Evolutionary conservation across 2,888 invertebrate genomes (phyloP), one percentile per base, ranked within the genome.

Genomic region (Patella ulyssiponensis): DNA sequence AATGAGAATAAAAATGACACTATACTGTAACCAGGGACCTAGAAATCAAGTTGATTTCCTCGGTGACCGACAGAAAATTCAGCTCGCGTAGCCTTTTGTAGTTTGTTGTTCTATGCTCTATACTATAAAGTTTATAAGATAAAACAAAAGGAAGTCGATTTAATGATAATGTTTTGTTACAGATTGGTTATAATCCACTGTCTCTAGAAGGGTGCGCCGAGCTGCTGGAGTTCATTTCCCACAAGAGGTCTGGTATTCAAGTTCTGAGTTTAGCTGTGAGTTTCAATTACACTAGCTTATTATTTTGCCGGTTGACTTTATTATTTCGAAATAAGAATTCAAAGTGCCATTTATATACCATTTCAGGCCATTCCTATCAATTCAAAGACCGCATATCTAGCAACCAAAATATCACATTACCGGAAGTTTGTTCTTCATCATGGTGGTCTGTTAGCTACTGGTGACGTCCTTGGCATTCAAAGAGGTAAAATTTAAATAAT

Each of bases 121-220:
- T 44, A 33, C n/a, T n/a, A 27, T 27, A 27, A 9, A 44, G 3
- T 44, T 1, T 44, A 44, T 44, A 44, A 44, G 9, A 44, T 9
- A 64, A 12, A 44, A 70, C n/a, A 58, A 71, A 74, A 51, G 27
- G 27, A 33, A 71, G 56, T 56, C 51, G 56, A 17, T 72, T 74
- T 17, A 56, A 53, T 27, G 27, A 52, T 74, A 44, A 72, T 14
- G 51, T 70, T 69, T n/a, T 70, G 9, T 82, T 82, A 69, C 80
- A 91, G 90, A 84, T 91, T 58, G 90, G 91, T 0, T 83, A 84
- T 70, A 91, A 91, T 79, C 90, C 91, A 11, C 80, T 91, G 58
- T 88, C 90, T 9, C 90, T 90, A 88, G 90, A 90, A n/a, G 91
- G 90, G 7, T 89, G 89, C 77, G 84, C 86, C 54, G 88, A 89